Evolutionary conservation across 2,888 invertebrate genomes (phyloP), one percentile per base, ranked within the genome.

Genomic region (Macaria liturata): DNA sequence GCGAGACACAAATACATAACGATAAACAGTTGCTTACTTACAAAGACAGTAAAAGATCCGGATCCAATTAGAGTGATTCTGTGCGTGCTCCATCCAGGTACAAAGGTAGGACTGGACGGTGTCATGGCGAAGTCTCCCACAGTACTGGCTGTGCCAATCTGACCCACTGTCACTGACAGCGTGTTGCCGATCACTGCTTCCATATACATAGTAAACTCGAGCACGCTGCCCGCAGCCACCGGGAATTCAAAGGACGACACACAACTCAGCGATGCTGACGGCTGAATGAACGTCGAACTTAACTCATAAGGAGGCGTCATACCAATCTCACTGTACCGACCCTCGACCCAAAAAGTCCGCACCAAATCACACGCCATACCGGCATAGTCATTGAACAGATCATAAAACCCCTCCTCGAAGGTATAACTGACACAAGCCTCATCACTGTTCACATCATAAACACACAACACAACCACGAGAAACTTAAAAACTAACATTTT

Each of bases 181-280:
- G 72, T 70, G 60, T 84, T 80, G 5, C 46, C 47, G 1, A 1
- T 0, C 0, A 31, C 32, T 4, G 76, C 67, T 8, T 75, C 64
- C 71, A 84, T 75, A 51, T 67, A 83, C 7, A 81, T 53, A 45
- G 74, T 72, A 3, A 80, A 68, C 75, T 86, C 80, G 3, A 87
- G 46, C 9, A 51, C 40, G 9, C 85, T 85, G 5, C 61, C 61
- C 6, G 67, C 57, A 3, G 69, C 47, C 74, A 85, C 75, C 0
- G 65, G 34, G 51, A 84, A 77, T 8, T 49, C 4, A 43, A 69
- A 71, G 7, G 75, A 74, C 4, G 75, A 68, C 3, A 66, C 67
- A 57, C 78, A 77, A 57, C 73, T 74, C 4, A 68, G 49, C 1
- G 1, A 1, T 0, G 42, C 1, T 47, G 32, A 9, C 4, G 77